These are phyloP conservation scores for Dasyurus viverrinus DNA, from an alignment of 2,113 vertebrate species.

Conservation along the genomic window DNA sequence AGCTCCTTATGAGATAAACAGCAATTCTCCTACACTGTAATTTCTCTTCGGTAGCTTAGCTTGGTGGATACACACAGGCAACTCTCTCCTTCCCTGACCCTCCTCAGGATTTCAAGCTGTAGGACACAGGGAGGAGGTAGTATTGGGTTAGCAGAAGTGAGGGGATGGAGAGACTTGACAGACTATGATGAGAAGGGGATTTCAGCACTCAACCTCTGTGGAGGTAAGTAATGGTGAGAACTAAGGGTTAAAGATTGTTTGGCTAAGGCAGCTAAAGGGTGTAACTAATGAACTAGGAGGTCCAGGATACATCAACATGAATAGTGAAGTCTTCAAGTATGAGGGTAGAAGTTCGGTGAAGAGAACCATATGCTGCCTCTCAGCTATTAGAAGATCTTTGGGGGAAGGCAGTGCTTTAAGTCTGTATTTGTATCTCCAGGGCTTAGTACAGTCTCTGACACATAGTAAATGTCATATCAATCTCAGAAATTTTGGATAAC, in stretches of 20 bases:
- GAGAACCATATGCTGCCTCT: neutral
- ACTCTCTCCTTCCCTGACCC: too few species aligned
- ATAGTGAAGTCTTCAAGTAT: neutral
- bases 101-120: too few species aligned
- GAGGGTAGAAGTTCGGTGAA: neutral
- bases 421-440: neutral
- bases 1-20: too few species aligned
- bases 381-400: neutral
- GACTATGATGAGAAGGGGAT: too few species aligned
- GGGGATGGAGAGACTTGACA: too few species aligned
- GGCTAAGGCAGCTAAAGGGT: neutral
- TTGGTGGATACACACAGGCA: too few species aligned
- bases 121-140: too few species aligned
- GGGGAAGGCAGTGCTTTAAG: neutral
- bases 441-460: neutral
- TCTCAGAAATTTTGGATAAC: conserved; percentile 24
- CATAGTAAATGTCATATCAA: neutral
- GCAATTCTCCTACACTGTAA: too few species aligned
- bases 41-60: too few species aligned
- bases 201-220: neutral
- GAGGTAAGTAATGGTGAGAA: neutral
- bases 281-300: neutral
- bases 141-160: too few species aligned
- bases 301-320: neutral
- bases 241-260: neutral